Evolutionary conservation across 2,113 vertebrate species (phyloP).

Genomic region (Clupea harengus): DNA sequence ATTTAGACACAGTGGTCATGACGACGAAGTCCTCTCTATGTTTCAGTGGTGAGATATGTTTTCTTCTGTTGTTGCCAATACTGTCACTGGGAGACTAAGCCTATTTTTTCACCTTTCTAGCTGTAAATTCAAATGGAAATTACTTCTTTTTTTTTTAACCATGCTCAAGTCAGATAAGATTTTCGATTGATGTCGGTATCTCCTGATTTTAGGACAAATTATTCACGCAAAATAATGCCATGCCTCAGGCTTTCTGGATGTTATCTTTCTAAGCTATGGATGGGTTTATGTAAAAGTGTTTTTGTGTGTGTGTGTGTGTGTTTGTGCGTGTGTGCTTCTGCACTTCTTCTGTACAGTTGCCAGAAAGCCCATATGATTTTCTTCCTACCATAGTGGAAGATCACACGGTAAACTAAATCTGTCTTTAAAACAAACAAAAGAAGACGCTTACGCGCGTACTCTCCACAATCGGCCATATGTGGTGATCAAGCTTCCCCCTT

Average conservation of each 20-base stretch:
- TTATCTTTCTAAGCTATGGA: slow-evolving; percentile 4
- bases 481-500: slow-evolving; percentile 27
- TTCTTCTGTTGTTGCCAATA: background rate
- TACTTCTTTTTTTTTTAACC: background rate
- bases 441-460: background rate
- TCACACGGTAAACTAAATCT: slow-evolving; percentile 16
- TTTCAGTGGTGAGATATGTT: background rate
- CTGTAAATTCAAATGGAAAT: slow-evolving; percentile 5
- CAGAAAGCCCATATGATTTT: slow-evolving; percentile 25
- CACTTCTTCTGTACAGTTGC: slow-evolving; percentile 16
- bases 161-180: slow-evolving; percentile 7
- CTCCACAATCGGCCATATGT: slow-evolving; percentile 14
- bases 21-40: background rate
- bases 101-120: background rate
- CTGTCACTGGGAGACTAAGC: background rate
- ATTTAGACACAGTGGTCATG: background rate
- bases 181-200: slow-evolving; percentile 1
- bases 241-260: background rate
- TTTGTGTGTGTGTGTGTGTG: slow-evolving; percentile 12
- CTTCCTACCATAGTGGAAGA: slow-evolving; percentile 2
- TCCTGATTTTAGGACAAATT: background rate
- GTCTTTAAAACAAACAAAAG: slow-evolving; percentile 10
- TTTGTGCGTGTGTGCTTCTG: background rate
- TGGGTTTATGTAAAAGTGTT: slow-evolving; percentile 2
- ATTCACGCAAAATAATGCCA: background rate